Conservation (phyloP, 2,888 invertebrate genomes). For the Cancer borealis region DNA sequence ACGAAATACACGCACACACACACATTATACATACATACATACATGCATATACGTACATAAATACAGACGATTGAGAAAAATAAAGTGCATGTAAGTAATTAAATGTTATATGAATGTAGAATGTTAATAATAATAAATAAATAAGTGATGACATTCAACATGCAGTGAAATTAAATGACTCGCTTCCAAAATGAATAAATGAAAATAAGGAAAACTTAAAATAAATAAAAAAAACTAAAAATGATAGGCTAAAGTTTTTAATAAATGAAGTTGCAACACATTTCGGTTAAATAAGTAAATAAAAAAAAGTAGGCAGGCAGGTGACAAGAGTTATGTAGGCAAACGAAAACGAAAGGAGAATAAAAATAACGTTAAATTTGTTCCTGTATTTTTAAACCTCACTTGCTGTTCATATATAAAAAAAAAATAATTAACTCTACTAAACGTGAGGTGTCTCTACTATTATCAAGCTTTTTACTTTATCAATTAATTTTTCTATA, state of each 20-base stretch:
- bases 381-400: constrained; percentile 6
- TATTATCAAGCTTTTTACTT: not conserved
- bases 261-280: not conserved
- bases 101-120: not conserved
- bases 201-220: not conserved
- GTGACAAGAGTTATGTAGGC: not conserved
- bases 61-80: not conserved
- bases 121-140: not conserved
- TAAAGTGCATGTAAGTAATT: not conserved
- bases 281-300: not conserved
- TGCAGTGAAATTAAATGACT: not conserved
- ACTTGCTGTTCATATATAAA: not conserved
- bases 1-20: too few relatives aligned
- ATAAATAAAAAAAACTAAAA: not conserved
- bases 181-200: not conserved
- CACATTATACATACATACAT: too few relatives aligned
- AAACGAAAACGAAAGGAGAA: not conserved
- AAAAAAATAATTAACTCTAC: not conserved
- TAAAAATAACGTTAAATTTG: not conserved
- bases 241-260: not conserved
- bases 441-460: not conserved
- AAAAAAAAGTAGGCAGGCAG: not conserved
- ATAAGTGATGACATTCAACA: not conserved
- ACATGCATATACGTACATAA: not conserved
- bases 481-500: not conserved